Conservation (phyloP, 2,888 invertebrate species). For the Orgyia antiqua region DNA sequence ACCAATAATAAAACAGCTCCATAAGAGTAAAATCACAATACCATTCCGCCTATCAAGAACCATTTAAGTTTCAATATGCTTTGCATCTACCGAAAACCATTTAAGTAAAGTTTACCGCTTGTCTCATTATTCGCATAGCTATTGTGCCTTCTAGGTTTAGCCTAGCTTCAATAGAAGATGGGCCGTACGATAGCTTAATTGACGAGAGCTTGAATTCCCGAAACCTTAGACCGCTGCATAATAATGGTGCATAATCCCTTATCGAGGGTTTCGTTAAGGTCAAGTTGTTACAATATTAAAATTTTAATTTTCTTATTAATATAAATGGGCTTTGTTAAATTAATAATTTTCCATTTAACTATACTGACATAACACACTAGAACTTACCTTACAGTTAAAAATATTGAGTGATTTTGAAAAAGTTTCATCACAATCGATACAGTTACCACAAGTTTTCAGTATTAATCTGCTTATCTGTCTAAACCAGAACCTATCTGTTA, state of each 20-base stretch:
- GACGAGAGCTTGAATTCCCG: constrained; percentile 70
- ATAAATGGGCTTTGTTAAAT: background rate
- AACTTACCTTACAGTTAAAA: too few species aligned
- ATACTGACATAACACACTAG: too few species aligned
- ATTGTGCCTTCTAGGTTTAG: constrained; percentile 65
- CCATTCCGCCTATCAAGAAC: background rate
- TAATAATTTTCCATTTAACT: background rate
- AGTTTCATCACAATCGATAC: too few species aligned
- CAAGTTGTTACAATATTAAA: constrained; percentile 17
- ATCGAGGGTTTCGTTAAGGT: constrained; percentile 58
- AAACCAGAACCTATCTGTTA: too few species aligned
- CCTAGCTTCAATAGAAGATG: constrained; percentile 60
- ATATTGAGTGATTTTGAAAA: too few species aligned
- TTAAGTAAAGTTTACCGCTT: constrained; percentile 42
- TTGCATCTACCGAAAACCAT: constrained; percentile 47
- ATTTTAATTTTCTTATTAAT: constrained; percentile 1
- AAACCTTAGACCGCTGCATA: constrained; percentile 72
- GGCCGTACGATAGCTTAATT: constrained; percentile 72
- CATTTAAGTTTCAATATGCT: background rate
- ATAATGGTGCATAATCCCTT: constrained; percentile 73
- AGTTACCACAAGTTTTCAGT: too few species aligned
- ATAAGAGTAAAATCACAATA: too few species aligned
- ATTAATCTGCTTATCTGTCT: too few species aligned
- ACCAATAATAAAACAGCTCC: too few species aligned
- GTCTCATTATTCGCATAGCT: constrained; percentile 65